Evolutionary conservation across 2,797 vertebrate genomes (phyloP).

Genomic region (Eupleurogrammus muticus): DNA sequence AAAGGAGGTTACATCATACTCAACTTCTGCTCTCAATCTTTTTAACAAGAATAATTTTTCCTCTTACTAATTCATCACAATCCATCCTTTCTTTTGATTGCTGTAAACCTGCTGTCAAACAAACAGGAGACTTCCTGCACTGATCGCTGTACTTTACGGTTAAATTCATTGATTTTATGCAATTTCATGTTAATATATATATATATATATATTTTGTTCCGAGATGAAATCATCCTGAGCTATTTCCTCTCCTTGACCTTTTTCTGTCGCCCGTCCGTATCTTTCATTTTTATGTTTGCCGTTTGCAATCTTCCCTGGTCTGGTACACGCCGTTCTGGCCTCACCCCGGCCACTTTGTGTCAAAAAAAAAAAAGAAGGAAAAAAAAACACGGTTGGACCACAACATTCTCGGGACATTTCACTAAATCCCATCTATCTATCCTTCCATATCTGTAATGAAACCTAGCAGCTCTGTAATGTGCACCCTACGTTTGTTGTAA

Average conservation of each 20-base stretch:
- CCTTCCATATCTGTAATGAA: constrained; percentile 66
- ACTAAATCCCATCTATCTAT: constrained; percentile 62
- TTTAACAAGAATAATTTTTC: neutral
- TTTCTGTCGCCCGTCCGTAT: constrained; percentile 32
- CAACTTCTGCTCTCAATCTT: too few relatives aligned
- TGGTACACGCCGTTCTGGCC: constrained; percentile 56
- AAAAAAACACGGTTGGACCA: constrained; percentile 19
- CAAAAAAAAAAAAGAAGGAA: constrained; percentile 47
- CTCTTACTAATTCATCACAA: neutral
- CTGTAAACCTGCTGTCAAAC: neutral
- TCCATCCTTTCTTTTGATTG: neutral
- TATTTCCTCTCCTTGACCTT: constrained; percentile 50
- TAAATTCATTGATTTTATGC: neutral
- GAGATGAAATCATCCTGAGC: constrained; percentile 40
- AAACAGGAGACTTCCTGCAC: neutral
- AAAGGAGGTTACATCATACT: too few relatives aligned
- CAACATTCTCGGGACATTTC: constrained; percentile 63
- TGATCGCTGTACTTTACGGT: neutral
- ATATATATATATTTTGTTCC: too few relatives aligned
- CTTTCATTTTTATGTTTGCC: constrained; percentile 62
- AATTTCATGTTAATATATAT: neutral
- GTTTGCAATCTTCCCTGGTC: constrained; percentile 50
- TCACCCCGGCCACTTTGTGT: constrained; percentile 41
- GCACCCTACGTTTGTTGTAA: constrained; percentile 67
- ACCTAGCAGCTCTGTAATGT: constrained; percentile 58